Evolutionary conservation across 2,113 vertebrate genomes (phyloP), one percentile per base, ranked within the genome.

Genomic region (Elanoides forficatus): DNA sequence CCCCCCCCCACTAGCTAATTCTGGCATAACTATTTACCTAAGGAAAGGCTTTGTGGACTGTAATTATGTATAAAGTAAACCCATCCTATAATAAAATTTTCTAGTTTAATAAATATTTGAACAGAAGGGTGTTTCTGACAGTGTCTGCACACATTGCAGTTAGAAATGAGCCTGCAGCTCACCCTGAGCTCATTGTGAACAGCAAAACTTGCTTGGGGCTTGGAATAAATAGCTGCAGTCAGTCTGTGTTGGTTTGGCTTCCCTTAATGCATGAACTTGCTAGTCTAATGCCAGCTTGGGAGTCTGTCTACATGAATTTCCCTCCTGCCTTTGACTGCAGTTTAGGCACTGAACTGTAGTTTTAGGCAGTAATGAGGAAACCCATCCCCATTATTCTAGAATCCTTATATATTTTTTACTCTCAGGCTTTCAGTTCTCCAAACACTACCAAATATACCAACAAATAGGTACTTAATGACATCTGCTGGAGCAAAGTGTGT

Each of bases 91-190:
- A 94, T 71, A 87, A 89, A 85, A 52, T 36, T 30, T 82, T 87
- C 70, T 76, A 53, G 43, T 84, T 89, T 72, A 75, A 94, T 90
- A 96, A 93, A 93, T 91, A 93, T 62, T 93, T 94, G 73, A 94
- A 88, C 40, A 79, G 81, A 66, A 58, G 53, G 29, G 29, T 81
- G 58, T 95, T 95, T 81, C 78, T 93, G 23, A 53, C 59, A 53
- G 8, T 40, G 47, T 52, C 36, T 8, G 5, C 36, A 72, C 36
- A 21, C 10, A 13, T 1, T 60, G 40, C 66, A 80, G 45, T 71
- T 95, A 73, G 62, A 89, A 93, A 79, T 32, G n/a, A 71, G 52
- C 52, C 65, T 89, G 74, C 60, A 90, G 47, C 30, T 93, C 43
- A 81, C 14, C 42, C 63, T 17, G 45, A 88, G 36, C 48, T 86